These are phyloP conservation scores for Sardina pilchardus DNA, from an alignment of 2,113 vertebrate genomes.

Conservation along the genomic window DNA sequence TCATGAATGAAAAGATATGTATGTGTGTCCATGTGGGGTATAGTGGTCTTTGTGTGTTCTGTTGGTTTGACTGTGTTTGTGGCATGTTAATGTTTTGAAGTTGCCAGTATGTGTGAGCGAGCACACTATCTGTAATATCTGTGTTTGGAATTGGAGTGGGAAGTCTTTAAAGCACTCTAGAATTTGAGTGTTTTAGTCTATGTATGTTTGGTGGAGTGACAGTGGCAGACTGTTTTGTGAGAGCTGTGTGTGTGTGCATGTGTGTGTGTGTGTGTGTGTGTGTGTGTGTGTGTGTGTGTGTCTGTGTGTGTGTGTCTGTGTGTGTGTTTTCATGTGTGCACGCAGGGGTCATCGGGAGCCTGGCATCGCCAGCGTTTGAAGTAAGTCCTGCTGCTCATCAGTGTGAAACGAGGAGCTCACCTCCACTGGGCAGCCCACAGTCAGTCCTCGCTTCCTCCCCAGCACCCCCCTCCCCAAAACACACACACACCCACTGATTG, in stretches of 20 bases:
- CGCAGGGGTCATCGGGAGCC: neutral
- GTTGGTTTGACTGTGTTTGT: neutral
- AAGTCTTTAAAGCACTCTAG: neutral
- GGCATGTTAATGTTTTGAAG: neutral
- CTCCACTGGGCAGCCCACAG: slow-evolving; percentile 52
- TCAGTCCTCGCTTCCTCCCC: slow-evolving; percentile 60
- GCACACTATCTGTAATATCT: neutral
- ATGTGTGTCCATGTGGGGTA: neutral
- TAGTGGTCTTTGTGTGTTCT: neutral
- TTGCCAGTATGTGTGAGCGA: neutral
- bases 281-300: neutral
- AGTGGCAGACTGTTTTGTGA: neutral
- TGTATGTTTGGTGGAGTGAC: neutral
- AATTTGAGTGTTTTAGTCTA: neutral
- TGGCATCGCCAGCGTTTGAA: neutral
- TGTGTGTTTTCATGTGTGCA: neutral
- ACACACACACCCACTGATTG: slow-evolving; percentile 63
- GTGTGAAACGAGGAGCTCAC: slow-evolving; percentile 60
- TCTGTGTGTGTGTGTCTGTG: neutral
- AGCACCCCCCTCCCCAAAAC: slow-evolving; percentile 54
- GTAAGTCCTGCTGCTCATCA: slow-evolving; percentile 59
- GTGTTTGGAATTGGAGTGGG: neutral
- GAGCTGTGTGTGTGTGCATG: neutral
- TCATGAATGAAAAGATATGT: neutral
- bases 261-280: neutral